Conservation (phyloP, 2,797 vertebrate genomes). For the Typhlichthys subterraneus region DNA sequence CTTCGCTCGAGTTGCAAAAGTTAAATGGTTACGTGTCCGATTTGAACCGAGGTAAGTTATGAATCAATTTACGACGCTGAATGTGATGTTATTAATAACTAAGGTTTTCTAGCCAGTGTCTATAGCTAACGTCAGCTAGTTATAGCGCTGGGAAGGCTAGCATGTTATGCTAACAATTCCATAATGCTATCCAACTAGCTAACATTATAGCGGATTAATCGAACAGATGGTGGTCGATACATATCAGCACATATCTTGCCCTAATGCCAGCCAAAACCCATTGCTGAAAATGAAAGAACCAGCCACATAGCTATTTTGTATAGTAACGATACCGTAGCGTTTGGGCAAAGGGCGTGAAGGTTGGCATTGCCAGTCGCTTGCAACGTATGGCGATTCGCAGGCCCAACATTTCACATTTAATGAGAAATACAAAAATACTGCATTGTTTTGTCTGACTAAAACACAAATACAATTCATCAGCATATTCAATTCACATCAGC, state of each 20-base stretch:
- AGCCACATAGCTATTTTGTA: slow-evolving; percentile 12
- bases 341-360: slow-evolving; percentile 66
- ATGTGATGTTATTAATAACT: slow-evolving; percentile 71
- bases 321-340: slow-evolving; percentile 42
- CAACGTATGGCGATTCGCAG: not conserved
- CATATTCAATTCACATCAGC: no score
- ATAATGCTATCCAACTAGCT: slow-evolving; percentile 18
- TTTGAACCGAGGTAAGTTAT: slow-evolving; percentile 66
- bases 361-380: slow-evolving; percentile 41
- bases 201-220: slow-evolving; percentile 14
- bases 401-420: no score
- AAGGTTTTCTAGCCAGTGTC: slow-evolving; percentile 51
- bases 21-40: slow-evolving; percentile 68
- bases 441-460: no score
- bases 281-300: slow-evolving; percentile 7
- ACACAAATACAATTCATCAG: no score
- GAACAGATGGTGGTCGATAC: slow-evolving; percentile 27
- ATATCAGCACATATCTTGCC: slow-evolving; percentile 10
- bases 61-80: slow-evolving; percentile 21
- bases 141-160: slow-evolving; percentile 53
- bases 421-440: no score
- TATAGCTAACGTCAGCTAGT: slow-evolving; percentile 59
- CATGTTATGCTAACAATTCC: slow-evolving; percentile 61
- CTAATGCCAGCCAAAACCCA: not conserved
- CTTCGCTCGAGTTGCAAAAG: slow-evolving; percentile 41